Conservation (phyloP, 2,888 invertebrate genomes). For the Sarcophaga rosellei region DNA sequence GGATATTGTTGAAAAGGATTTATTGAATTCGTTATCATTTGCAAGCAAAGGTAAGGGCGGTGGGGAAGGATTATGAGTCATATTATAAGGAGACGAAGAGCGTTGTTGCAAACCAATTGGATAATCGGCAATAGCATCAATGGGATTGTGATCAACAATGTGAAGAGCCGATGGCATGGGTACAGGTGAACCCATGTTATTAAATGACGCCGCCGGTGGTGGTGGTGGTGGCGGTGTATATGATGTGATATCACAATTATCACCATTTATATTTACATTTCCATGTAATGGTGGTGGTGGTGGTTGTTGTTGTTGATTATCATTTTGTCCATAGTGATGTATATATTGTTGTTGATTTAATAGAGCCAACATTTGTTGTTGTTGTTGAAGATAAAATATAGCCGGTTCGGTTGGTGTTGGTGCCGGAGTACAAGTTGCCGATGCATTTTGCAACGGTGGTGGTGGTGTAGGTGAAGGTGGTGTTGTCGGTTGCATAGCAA, state of each 20-base stretch:
- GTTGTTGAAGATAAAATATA: constrained; percentile 72
- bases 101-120: constrained; percentile 55
- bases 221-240: constrained; percentile 66
- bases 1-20: constrained; percentile 32
- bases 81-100: constrained; percentile 25
- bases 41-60: constrained; percentile 29
- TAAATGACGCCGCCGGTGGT: constrained; percentile 61
- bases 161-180: constrained; percentile 42
- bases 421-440: background rate
- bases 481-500: constrained; percentile 57
- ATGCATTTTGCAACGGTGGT: background rate
- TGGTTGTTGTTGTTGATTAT: constrained; percentile 76
- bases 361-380: constrained; percentile 73
- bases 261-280: constrained; percentile 57
- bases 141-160: constrained; percentile 65
- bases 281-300: constrained; percentile 70
- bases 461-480: constrained; percentile 40
- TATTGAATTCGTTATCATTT: constrained; percentile 53
- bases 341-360: constrained; percentile 75
- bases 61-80: background rate
- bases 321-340: constrained; percentile 72
- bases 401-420: constrained; percentile 38
- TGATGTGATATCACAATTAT: constrained; percentile 71
- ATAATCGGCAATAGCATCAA: constrained; percentile 60
- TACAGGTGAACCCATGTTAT: constrained; percentile 36